Evolutionary conservation across 1,140 invertebrate genomes (phyloP), one percentile per base, ranked within the genome.

Genomic region (Microvelia longipes): DNA sequence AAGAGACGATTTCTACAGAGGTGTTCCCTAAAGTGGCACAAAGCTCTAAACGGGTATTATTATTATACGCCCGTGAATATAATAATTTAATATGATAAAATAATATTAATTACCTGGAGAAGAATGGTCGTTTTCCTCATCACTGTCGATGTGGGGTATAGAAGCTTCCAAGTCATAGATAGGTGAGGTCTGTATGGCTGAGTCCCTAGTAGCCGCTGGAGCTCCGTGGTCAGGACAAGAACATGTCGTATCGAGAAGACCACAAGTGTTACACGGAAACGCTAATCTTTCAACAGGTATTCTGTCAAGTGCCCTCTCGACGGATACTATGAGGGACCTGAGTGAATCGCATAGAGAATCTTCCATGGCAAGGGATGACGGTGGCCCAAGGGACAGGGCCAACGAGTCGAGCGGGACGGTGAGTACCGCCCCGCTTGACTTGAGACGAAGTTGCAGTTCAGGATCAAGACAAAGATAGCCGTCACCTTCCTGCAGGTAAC

Each of bases 121-220:
- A 28, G 19, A 25, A 61, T 19, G 28, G 73, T 85, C 84, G 68
- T 86, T 85, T 75, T 88, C 86, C 71, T 87, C 86, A 74, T 88
- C 87, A 75, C 86, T 87, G 77, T 88, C 87, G 73, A 88, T 88
- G 77, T 88, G 87, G 65, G 83, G 83, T 78, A 88, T 87, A 70
- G 86, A 85, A n/a, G 84, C 84, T 13, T 83, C 85, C 69, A 87
- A 79, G 77, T 87, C 86, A 75, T 87, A 87, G 76, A 83, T 82
- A 25, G 83, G 82, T 74, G 79, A 79, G 67, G 79, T 79, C 78
- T 85, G 77, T 73, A 81, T 72, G n/a, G 76, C 77, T 70, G 75
- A 72, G 74, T 79, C 77, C 77, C 77, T 75, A 75, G 77, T 76
- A 71, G 77, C 69, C 60, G 75, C 69, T 19, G 75, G 66, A 71